Base-by-base conservation (phyloP, 2,888 invertebrate genomes). In the Epicampocera succincta region DNA sequence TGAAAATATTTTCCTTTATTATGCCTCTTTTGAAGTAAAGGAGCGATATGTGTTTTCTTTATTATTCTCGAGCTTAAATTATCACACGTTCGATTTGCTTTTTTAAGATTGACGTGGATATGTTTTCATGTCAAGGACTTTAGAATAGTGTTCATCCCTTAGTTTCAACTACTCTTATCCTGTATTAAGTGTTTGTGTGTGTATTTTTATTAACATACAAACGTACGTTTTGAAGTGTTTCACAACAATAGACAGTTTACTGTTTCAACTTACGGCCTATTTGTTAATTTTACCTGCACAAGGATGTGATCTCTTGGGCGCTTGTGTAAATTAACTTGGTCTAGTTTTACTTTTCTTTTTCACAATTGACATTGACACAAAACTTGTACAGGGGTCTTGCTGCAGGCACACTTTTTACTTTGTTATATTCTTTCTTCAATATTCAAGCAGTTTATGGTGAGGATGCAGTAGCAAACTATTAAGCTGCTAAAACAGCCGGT, bases 351-450 rank as follows among this genome's bases (percentile, higher is more conserved):
- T 25, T 61, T 5, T 72, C 29, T 72, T 52, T 42, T 46, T 29
- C 46, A 48, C 25, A 66, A 74, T 58, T 66, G 66, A 66, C 74
- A 74, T 74, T 74, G 74, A 66, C 74, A 58, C 56, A 56, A 66
- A 5, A 25, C 25, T 2, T 25, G 25, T 25, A 19, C 48, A 65
- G 58, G 48, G 58, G 58, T 66, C 29, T 48, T 56, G 25, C 58
- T 50, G 8, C 25, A n/a, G 58, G 42, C 38, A 66, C 25, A 50
- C 40, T 48, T 74, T 74, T 58, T 13, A 19, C 54, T 56, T 74
- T 54, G 2, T 25, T 25, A 15, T 63, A 40, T 17, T 15, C 42
- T 17, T 29, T 72, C 21, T 48, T 38, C 17, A 25, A 52, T 38
- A 48, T 44, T 15, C 17, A 56, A 29, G 13, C 13, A 56, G 2